Conservation (phyloP, 2,888 invertebrate species). For the Stenodera caucasica region DNA sequence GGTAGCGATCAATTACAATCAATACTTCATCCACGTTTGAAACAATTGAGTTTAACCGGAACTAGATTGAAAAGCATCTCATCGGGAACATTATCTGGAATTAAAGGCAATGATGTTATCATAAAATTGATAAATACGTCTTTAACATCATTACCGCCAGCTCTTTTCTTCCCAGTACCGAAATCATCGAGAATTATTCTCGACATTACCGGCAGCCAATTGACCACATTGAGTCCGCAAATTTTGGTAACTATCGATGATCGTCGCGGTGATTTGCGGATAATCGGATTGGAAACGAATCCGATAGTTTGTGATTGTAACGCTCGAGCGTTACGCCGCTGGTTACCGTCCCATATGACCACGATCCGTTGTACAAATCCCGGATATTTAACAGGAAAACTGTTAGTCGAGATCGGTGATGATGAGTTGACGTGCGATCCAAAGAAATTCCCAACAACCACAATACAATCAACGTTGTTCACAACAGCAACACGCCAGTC, state of each 20-base stretch:
- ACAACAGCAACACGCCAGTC: conserved; percentile 43
- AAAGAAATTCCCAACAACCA: conserved; percentile 58
- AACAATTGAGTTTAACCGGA: conserved; percentile 74
- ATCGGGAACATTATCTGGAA: conserved; percentile 80
- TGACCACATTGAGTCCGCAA: conserved; percentile 76
- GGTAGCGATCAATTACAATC: conserved; percentile 82
- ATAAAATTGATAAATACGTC: conserved; percentile 83
- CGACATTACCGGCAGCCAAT: conserved; percentile 77
- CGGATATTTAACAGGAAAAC: conserved; percentile 67
- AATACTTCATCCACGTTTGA: conserved; percentile 75
- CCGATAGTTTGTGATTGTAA: conserved; percentile 87
- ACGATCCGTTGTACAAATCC: conserved; percentile 67
- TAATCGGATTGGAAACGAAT: conserved; percentile 75
- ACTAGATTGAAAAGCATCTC: conserved; percentile 74
- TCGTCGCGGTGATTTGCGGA: conserved; percentile 71
- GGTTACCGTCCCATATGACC: conserved; percentile 71
- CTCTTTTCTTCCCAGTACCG: conserved; percentile 83
- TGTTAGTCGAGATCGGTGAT: conserved; percentile 75
- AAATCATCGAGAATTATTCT: conserved; percentile 79
- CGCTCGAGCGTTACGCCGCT: conserved; percentile 75
- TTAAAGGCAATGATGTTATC: conserved; percentile 70
- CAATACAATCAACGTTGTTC: conserved; percentile 55
- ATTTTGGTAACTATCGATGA: conserved; percentile 81
- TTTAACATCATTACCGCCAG: conserved; percentile 74
- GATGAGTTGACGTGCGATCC: conserved; percentile 80